Base-by-base conservation (phyloP, 2,113 vertebrate species). In the Aegotheles bennettii region DNA sequence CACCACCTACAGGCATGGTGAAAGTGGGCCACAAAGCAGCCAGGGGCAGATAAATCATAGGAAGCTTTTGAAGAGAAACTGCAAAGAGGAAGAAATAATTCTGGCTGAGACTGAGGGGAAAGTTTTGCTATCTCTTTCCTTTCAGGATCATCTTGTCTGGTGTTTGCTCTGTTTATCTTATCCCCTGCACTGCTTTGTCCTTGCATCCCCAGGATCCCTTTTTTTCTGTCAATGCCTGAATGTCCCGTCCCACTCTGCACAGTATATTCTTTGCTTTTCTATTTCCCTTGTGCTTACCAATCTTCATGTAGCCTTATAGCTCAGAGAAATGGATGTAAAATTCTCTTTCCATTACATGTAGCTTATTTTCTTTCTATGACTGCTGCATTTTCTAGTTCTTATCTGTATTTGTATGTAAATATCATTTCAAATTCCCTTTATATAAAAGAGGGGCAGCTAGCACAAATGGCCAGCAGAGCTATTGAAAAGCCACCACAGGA, bases 401-500 rank as follows among this genome's bases (percentile, higher is more conserved):
- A 51, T 36, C 71, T 56, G 42, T 86, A 90, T 86, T 90, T 91
- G 61, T 93, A 92, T 93, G 82, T 79, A 96, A 93, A 93, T 82
- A 93, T 48, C 1, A 88, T 84, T 91, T 92, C 68, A 81, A 67
- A 65, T 87, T 96, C 76, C 43, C 38, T 89, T 86, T 57, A 18
- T 51, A 80, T 47, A 43, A 80, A 59, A 94, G 68, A 84, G 68
- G 56, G 59, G 42, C 82, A 92, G 82, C 90, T 74, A 90, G 75
- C 50, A 95, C 50, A 95, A 96, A 84, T 92, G 92, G 75, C 95
- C 90, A 95, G 93, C 91, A 90, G 93, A 92, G 95, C 92, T 94
- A 86, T 93, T 95, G 90, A 96, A 91, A 96, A 94, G 47, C 94
- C 93, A 93, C 95, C 92, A 78, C 85, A 90, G 94, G 96, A 96